phyloP scores from a whole-genome alignment of 1,140 invertebrate species.

The Hypothenemus hampei region DNA sequence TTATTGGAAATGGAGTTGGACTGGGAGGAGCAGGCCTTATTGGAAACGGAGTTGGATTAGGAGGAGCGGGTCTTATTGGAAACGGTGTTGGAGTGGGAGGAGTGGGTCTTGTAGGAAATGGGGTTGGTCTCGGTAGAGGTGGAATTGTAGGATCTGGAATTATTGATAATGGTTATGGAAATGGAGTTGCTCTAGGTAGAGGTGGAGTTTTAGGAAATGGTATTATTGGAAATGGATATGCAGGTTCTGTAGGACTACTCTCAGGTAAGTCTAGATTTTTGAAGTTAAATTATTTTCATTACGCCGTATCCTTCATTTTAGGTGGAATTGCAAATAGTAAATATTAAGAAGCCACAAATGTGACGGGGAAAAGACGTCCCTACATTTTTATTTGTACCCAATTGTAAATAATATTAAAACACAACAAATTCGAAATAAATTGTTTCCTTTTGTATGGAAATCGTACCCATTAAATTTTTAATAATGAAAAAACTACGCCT shows the following conservation, averaged over 20 bases:
- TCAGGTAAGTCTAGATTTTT: not conserved
- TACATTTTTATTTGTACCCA: no score
- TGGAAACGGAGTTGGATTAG: conserved; percentile 6
- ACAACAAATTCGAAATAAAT: no score
- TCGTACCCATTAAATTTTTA: no score
- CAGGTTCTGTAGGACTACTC: not conserved
- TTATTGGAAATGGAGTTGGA: conserved; percentile 3
- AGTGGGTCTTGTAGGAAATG: not conserved
- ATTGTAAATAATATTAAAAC: no score
- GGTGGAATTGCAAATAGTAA: no score
- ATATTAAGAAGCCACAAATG: no score
- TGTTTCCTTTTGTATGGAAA: no score
- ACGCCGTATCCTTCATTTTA: no score
- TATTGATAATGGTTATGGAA: not conserved
- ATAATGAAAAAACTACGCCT: no score
- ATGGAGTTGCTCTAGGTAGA: not conserved
- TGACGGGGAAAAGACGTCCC: no score
- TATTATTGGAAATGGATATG: not conserved
- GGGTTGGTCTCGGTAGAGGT: not conserved
- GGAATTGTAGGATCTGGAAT: not conserved
- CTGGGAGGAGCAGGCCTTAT: not conserved
- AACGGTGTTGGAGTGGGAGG: conserved; percentile 6
- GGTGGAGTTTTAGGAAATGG: not conserved
- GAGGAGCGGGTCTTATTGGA: no score
- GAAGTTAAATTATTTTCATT: not conserved